These are phyloP conservation scores for Florisuga fusca DNA, from an alignment of 2,797 vertebrate genomes.

Conservation along the genomic window DNA sequence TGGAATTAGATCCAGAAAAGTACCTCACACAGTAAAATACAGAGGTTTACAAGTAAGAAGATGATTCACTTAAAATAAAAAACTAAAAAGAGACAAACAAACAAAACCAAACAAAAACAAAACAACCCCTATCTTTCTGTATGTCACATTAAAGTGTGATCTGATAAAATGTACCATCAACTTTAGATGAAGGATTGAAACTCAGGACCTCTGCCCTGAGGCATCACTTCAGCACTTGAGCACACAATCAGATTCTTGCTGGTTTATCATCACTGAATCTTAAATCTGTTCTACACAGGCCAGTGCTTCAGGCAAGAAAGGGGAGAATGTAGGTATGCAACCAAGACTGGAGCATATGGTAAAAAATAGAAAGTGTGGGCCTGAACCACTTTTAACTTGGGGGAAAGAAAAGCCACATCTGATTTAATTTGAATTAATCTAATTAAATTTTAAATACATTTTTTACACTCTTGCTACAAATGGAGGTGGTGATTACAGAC, in stretches of 20 bases:
- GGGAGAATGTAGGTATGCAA: fast-evolving
- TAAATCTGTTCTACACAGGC: background rate
- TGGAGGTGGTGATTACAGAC: background rate
- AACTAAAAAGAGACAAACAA: no score
- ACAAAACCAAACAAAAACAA: background rate
- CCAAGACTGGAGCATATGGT: background rate
- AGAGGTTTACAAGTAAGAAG: background rate
- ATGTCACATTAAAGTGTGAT: background rate
- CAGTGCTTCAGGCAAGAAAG: background rate
- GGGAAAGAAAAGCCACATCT: fast-evolving
- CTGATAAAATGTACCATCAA: background rate
- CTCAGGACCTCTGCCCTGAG: background rate
- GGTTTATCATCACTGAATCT: background rate
- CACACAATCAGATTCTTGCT: background rate
- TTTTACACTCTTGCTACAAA: background rate
- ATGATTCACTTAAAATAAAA: background rate
- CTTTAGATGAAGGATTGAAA: background rate
- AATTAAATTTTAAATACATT: background rate
- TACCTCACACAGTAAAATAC: background rate
- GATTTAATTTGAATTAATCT: background rate
- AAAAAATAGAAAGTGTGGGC: background rate
- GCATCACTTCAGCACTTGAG: background rate
- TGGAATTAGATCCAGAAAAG: background rate
- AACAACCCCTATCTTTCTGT: background rate
- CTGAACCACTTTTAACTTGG: background rate